Percentiles rank a stretch among this genome's conserved stretches.
Evolutionary conservation across 2,113 vertebrate genomes (phyloP).

Genomic region (Mesembrinibis cayennensis): DNA sequence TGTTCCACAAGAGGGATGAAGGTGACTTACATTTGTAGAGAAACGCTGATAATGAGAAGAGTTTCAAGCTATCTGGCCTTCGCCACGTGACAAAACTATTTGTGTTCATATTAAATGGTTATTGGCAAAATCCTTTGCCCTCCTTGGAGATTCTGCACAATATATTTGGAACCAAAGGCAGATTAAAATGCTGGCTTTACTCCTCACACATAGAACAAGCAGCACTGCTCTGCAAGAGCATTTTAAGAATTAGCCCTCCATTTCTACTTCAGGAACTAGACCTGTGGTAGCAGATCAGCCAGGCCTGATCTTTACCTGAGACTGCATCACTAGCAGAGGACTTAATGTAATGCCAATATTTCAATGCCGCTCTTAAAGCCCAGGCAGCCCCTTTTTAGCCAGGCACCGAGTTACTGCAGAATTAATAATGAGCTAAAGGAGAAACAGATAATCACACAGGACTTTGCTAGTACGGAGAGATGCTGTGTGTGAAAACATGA

Average conservation of each 20-base stretch:
- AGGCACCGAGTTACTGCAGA: neutral
- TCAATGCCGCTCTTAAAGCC: neutral
- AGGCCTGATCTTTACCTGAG: neutral
- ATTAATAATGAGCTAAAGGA: neutral
- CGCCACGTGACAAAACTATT: fast-evolving
- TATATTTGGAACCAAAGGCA: neutral
- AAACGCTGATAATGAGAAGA: fast-evolving
- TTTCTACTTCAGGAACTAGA: neutral
- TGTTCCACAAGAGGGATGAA: neutral
- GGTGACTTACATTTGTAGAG: neutral
- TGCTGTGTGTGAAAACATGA: neutral
- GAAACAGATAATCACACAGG: neutral
- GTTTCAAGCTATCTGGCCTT: neutral
- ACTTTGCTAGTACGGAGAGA: neutral
- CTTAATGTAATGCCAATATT: neutral
- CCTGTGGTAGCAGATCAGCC: neutral
- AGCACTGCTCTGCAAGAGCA: neutral
- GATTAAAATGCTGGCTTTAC: neutral
- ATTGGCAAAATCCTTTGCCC: neutral
- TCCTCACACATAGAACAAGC: fast-evolving
- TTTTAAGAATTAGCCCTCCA: neutral
- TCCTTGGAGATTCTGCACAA: neutral
- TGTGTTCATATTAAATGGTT: neutral
- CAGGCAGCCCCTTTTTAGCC: neutral
- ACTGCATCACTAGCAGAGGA: neutral